phyloP scores from a whole-genome alignment of 2,888 invertebrate genomes.

The Perdita meconis region DNA sequence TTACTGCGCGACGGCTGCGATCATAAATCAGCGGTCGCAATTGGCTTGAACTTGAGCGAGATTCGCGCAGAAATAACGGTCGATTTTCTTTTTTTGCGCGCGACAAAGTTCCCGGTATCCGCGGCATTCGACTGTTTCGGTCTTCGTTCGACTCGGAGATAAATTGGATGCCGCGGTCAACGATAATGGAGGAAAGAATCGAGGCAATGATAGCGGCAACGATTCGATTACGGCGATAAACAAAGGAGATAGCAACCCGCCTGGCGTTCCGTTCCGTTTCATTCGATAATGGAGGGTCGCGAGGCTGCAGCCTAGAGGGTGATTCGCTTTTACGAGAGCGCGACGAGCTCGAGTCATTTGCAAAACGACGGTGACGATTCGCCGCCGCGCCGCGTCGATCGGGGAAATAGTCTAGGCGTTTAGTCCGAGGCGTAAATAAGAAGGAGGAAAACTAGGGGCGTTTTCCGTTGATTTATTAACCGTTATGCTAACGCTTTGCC shows the following conservation, averaged over 20 bases:
- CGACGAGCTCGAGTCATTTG: slow-evolving; percentile 38
- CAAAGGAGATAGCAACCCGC: slow-evolving; percentile 32
- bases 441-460: background rate
- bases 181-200: slow-evolving; percentile 3
- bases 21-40: background rate
- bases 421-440: background rate
- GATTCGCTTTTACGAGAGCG: slow-evolving; percentile 16
- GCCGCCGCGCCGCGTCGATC: background rate
- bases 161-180: background rate
- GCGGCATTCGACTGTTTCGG: background rate
- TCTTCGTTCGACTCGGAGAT: background rate
- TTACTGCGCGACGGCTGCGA: background rate
- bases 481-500: background rate
- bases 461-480: slow-evolving; percentile 27
- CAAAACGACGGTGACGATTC: slow-evolving; percentile 40
- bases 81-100: background rate
- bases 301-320: slow-evolving; percentile 3
- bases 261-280: slow-evolving; percentile 31
- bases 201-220: slow-evolving; percentile 19
- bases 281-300: slow-evolving; percentile 47
- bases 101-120: background rate
- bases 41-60: background rate
- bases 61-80: background rate
- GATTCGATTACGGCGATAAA: slow-evolving; percentile 29
- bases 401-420: slow-evolving; percentile 7